These are phyloP conservation scores for Chaetogeoica ovagalla DNA, from an alignment of 2,888 invertebrate genomes.

Conservation along the genomic window DNA sequence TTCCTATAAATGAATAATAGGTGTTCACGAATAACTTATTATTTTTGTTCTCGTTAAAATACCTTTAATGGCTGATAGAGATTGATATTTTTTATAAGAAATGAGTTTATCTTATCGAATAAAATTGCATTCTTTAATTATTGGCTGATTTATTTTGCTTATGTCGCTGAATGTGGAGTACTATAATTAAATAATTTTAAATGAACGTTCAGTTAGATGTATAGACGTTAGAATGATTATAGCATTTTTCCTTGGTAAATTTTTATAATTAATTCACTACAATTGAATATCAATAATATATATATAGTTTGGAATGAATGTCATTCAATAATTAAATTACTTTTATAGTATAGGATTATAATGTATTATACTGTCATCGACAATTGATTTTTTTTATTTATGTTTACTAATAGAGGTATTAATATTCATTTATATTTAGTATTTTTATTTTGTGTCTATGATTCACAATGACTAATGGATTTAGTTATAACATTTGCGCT, in stretches of 20 bases:
- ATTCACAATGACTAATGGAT: no score
- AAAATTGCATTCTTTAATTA: not conserved
- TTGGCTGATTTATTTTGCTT: not conserved
- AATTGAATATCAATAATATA: not conserved
- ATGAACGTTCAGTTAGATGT: not conserved
- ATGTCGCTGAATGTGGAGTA: not conserved
- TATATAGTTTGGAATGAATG: not conserved
- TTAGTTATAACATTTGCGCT: not conserved
- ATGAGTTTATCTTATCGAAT: not conserved
- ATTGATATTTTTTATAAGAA: not conserved
- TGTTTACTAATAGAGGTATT: not conserved
- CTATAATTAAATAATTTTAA: not conserved
- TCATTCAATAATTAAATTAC: not conserved
- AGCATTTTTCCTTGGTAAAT: not conserved
- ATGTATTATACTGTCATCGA: not conserved
- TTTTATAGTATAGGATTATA: not conserved
- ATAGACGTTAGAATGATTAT: not conserved
- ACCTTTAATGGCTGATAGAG: not conserved
- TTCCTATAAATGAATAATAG: not conserved
- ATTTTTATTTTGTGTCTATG: not conserved
- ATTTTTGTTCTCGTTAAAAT: not conserved
- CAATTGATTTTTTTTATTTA: not conserved
- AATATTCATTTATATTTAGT: slow-evolving; percentile 7
- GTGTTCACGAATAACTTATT: not conserved
- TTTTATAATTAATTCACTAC: not conserved